Conservation (phyloP, 2,888 invertebrate species). For the Drosophila paranaensis region DNA sequence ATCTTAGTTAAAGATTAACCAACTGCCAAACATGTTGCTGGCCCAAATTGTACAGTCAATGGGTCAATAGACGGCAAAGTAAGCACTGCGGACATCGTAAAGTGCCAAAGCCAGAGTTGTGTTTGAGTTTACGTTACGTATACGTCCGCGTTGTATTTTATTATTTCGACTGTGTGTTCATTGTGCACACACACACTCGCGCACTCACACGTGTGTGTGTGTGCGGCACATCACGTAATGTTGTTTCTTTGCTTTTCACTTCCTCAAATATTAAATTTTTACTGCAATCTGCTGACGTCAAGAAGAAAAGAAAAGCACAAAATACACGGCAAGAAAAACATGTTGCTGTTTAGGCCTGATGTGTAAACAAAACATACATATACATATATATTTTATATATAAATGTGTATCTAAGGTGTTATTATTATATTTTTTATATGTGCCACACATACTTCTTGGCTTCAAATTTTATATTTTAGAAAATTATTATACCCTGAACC, state of each 20-base stretch:
- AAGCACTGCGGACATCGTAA: conserved; percentile 76
- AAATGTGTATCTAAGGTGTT: conserved; percentile 58
- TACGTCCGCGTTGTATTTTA: conserved; percentile 59
- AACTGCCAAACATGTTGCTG: conserved; percentile 2
- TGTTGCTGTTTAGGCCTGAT: conserved; percentile 40
- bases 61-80: conserved; percentile 58
- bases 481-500: no score
- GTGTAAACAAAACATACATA: conserved; percentile 10
- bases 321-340: conserved; percentile 29
- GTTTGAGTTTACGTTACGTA: conserved; percentile 56
- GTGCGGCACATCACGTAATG: conserved; percentile 67
- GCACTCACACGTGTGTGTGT: conserved; percentile 10
- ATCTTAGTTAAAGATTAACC: conserved; percentile 1
- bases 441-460: conserved; percentile 61
- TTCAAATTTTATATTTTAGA: conserved; percentile 68
- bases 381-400: not conserved
- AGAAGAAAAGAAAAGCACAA: conserved; percentile 9
- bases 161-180: conserved; percentile 52
- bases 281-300: conserved; percentile 52
- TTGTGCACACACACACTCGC: conserved; percentile 17
- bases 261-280: conserved; percentile 73
- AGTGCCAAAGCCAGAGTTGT: conserved; percentile 45
- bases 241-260: conserved; percentile 71
- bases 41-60: conserved; percentile 32
- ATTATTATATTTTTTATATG: conserved; percentile 75